phyloP scores from a whole-genome alignment of 2,797 vertebrate species.

The Tenualosa thibaudeaui region DNA sequence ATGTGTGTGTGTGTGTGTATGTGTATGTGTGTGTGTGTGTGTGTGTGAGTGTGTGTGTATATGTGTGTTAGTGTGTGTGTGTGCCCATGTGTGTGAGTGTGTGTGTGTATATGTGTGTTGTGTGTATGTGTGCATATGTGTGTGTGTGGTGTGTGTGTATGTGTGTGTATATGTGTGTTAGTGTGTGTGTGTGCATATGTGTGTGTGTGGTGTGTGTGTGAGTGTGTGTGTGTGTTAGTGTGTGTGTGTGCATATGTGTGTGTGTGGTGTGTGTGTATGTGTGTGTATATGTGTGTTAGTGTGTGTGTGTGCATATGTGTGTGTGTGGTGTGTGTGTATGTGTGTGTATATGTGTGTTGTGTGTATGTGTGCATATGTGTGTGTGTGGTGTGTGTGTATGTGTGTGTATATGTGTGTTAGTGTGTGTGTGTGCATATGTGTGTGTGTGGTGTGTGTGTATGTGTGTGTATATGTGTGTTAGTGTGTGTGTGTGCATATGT shows the following conservation, averaged over 20 bases:
- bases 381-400: background rate
- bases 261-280: background rate
- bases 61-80: too few species aligned
- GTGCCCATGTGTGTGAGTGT: background rate
- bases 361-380: background rate
- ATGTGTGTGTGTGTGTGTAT: constrained; percentile 3
- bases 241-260: background rate
- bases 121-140: background rate
- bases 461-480: background rate
- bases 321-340: background rate
- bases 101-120: background rate
- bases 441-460: background rate
- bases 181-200: background rate
- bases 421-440: too few species aligned
- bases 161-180: too few species aligned
- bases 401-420: too few species aligned
- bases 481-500: background rate
- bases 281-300: background rate
- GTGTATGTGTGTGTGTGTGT: constrained; percentile 5
- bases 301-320: background rate
- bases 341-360: background rate
- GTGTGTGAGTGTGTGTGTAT: too few species aligned
- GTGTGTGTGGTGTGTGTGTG: background rate
- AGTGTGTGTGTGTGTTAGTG: too few species aligned
- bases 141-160: background rate